Evolutionary conservation across 1,140 invertebrate species (phyloP).

Genomic region (Aphaenogaster rudis): DNA sequence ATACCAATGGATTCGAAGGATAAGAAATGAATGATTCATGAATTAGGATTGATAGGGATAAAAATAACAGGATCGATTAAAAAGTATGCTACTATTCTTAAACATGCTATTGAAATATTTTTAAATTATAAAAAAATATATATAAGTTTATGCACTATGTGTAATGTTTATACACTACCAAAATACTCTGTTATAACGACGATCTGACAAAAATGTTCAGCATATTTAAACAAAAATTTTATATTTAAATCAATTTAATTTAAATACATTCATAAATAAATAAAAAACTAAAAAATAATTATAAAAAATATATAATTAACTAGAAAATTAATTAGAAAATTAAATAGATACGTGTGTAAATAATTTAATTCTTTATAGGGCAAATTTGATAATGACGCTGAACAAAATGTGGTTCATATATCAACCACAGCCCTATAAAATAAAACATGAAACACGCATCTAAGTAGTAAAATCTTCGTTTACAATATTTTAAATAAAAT

Average conservation of each 20-base stretch:
- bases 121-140: slow-evolving; percentile 46
- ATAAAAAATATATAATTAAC: background rate
- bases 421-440: background rate
- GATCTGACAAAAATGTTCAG: slow-evolving; percentile 77
- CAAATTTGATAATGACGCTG: slow-evolving; percentile 2
- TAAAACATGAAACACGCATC: slow-evolving; percentile 34
- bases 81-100: slow-evolving; percentile 80
- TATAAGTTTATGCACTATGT: slow-evolving; percentile 15
- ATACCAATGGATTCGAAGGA: slow-evolving; percentile 61
- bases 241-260: background rate
- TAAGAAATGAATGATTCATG: slow-evolving; percentile 30
- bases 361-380: slow-evolving; percentile 10
- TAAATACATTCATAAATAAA: background rate
- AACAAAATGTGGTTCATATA: slow-evolving; percentile 13
- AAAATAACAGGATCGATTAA: slow-evolving; percentile 55
- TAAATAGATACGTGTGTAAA: background rate
- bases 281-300: background rate
- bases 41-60: slow-evolving; percentile 47
- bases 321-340: slow-evolving; percentile 13
- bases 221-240: slow-evolving; percentile 60
- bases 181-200: slow-evolving; percentile 59
- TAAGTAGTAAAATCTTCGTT: slow-evolving; percentile 20
- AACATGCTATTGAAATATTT: slow-evolving; percentile 81
- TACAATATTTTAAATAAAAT: slow-evolving; percentile 44
- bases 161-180: slow-evolving; percentile 12